A percentile compares a stretch with the other conserved stretches of the same genome.
Conservation (phyloP, 2,113 vertebrate species). For the Nannospalax galili region DNA sequence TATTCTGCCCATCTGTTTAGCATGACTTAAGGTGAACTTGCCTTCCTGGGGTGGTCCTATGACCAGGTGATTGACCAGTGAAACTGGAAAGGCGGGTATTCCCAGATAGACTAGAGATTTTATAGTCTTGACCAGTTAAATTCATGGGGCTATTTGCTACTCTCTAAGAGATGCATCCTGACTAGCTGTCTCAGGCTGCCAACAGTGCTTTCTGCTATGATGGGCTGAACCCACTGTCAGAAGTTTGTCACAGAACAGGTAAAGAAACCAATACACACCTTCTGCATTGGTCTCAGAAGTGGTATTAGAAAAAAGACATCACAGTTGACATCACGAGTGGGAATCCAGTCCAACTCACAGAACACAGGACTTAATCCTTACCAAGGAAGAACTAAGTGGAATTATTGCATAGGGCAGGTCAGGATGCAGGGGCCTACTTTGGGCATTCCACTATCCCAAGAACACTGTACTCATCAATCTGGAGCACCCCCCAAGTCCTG, state of each 20-base stretch:
- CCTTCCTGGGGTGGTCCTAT: too few relatives aligned
- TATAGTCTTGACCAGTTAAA: too few relatives aligned
- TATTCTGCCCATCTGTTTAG: too few relatives aligned
- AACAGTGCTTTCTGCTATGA: not conserved
- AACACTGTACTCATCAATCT: not conserved
- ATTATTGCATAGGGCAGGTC: not conserved
- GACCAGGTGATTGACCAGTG: too few relatives aligned
- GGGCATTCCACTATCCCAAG: not conserved
- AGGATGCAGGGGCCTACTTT: not conserved
- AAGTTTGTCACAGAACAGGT: not conserved
- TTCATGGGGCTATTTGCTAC: too few relatives aligned
- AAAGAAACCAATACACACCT: not conserved
- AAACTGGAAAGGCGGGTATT: too few relatives aligned
- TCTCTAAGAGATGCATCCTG: too few relatives aligned
- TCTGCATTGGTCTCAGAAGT: not conserved
- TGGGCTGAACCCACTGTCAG: not conserved
- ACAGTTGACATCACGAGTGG: not conserved
- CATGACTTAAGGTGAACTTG: too few relatives aligned
- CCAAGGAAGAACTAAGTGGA: not conserved
- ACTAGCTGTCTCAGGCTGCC: not conserved
- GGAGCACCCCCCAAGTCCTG: not conserved
- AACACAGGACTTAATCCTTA: not conserved
- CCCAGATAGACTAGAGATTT: too few relatives aligned
- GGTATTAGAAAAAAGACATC: not conserved
- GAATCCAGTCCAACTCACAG: not conserved